Conservation (phyloP, 1,140 invertebrate genomes). For the Chlorops oryzae region DNA sequence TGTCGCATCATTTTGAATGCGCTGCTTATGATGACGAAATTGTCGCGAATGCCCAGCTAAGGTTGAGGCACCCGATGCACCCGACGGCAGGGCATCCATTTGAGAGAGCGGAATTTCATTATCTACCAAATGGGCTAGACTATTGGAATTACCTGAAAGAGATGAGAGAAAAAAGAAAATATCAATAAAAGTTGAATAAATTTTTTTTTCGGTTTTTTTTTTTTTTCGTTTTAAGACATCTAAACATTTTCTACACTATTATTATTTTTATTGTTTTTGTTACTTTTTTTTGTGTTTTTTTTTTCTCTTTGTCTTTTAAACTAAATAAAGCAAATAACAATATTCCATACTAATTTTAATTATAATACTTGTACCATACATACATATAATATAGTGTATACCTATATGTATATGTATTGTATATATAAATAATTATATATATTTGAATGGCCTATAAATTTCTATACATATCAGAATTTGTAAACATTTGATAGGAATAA, state of each 20-base stretch:
- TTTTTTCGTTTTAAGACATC: constrained; percentile 2
- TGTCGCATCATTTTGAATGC: constrained; percentile 1
- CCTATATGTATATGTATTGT: no score
- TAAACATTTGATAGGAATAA: no score
- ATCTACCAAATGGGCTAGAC: constrained; percentile 57
- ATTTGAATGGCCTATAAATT: no score
- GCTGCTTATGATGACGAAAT: constrained; percentile 37
- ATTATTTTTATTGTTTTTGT: neutral
- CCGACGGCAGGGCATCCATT: constrained; percentile 37
- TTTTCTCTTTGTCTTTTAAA: constrained; percentile 6
- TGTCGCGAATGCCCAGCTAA: constrained; percentile 26
- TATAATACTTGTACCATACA: constrained; percentile 1
- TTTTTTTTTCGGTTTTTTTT: constrained; percentile 1
- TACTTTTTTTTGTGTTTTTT: constrained; percentile 3
- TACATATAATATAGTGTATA: no score
- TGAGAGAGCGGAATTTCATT: constrained; percentile 59
- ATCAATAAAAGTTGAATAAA: constrained; percentile 10
- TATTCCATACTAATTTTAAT: constrained; percentile 3
- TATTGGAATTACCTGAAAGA: constrained; percentile 57
- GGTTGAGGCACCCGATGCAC: constrained; percentile 3
- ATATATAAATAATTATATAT: no score
- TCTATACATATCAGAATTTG: no score
- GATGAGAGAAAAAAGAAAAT: constrained; percentile 6
- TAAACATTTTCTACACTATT: neutral
- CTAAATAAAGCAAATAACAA: constrained; percentile 9